phyloP scores from a whole-genome alignment of 1,140 invertebrate genomes.

The Caenorhabditis remanei region DNA sequence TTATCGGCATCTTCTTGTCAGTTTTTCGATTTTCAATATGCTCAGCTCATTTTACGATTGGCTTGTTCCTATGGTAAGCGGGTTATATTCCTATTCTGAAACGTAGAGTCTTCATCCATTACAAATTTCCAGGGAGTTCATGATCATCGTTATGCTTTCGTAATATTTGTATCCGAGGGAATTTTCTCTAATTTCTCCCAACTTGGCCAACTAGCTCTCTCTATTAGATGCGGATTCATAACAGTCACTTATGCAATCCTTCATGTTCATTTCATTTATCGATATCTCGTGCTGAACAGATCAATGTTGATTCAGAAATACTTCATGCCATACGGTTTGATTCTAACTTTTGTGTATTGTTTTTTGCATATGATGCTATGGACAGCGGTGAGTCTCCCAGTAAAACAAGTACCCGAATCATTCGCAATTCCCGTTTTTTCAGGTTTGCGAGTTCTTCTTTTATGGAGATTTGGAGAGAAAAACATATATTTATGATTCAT shows the following conservation, averaged over 20 bases:
- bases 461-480: not conserved
- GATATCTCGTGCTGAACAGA: not conserved
- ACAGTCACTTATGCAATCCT: not conserved
- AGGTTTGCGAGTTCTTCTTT: not conserved
- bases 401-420: not conserved
- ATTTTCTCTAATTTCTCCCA: not conserved
- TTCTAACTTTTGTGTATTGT: not conserved
- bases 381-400: not conserved
- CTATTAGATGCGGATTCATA: not conserved
- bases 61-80: not conserved
- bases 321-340: not conserved
- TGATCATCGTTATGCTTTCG: not conserved
- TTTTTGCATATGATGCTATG: not conserved
- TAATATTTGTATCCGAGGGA: not conserved
- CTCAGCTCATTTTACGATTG: not conserved
- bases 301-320: not conserved
- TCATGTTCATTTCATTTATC: conserved; percentile 4
- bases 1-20: not conserved
- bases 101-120: too few relatives aligned
- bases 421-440: not conserved
- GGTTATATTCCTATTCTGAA: too few relatives aligned
- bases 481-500: not conserved
- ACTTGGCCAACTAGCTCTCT: not conserved
- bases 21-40: conserved; percentile 2
- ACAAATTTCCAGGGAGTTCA: not conserved